Evolutionary conservation across 2,888 invertebrate species (phyloP).

Genomic region (Drosophila anomalipes): DNA sequence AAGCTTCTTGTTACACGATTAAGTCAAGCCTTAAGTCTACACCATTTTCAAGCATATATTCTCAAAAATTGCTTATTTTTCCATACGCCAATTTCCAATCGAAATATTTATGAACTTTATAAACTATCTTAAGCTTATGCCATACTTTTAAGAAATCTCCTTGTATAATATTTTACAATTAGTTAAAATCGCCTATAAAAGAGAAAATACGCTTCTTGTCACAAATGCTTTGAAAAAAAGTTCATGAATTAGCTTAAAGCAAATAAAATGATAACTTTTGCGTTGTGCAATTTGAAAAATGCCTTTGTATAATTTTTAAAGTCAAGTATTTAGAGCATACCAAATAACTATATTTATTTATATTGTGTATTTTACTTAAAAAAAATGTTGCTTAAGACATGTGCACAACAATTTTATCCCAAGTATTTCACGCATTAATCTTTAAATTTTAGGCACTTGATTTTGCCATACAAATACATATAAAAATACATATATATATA

Average conservation of each 20-base stretch:
- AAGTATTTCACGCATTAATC: constrained; percentile 23
- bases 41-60: not conserved
- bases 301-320: constrained; percentile 9
- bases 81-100: constrained; percentile 20
- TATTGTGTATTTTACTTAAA: constrained; percentile 6
- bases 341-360: constrained; percentile 43
- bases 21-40: not conserved
- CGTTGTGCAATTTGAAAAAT: constrained; percentile 15
- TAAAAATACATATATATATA: not conserved
- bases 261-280: constrained; percentile 18
- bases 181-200: constrained; percentile 9
- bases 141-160: constrained; percentile 10
- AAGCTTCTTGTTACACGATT: not conserved
- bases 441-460: constrained; percentile 14
- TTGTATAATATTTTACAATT: constrained; percentile 5
- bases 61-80: not conserved
- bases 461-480: constrained; percentile 5
- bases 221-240: constrained; percentile 10
- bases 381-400: constrained; percentile 13
- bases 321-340: constrained; percentile 27
- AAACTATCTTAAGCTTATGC: constrained; percentile 10
- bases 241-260: constrained; percentile 29
- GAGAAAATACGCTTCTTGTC: constrained; percentile 35
- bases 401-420: constrained; percentile 19
- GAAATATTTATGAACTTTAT: constrained; percentile 27